A percentile compares a stretch with the other conserved stretches of the same genome.
Conservation (phyloP, 2,113 vertebrate species). For the Corapipo altera region DNA sequence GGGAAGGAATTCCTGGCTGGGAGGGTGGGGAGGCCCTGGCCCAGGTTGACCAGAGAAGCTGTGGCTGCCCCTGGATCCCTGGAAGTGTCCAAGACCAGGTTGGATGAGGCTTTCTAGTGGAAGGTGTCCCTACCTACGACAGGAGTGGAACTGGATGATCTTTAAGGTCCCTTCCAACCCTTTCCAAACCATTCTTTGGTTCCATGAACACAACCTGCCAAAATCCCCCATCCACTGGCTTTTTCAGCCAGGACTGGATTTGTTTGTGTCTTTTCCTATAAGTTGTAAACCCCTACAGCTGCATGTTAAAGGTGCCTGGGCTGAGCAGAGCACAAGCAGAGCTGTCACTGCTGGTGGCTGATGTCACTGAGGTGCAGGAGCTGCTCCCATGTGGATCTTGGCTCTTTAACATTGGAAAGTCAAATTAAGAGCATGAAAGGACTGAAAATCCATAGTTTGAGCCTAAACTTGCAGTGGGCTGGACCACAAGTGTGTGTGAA, state of each 20-base stretch:
- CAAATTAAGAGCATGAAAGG: background rate
- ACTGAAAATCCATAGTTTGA: background rate
- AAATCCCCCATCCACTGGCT: background rate
- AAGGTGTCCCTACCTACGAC: background rate
- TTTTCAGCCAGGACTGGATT: background rate
- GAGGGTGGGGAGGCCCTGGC: too few species aligned
- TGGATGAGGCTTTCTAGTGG: background rate
- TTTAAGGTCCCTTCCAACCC: too few species aligned
- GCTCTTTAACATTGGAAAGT: background rate
- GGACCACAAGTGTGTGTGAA: fast-evolving
- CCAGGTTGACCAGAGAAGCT: too few species aligned
- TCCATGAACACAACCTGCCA: background rate
- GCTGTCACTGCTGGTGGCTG: background rate
- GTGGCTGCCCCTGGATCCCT: too few species aligned
- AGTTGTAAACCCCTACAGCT: background rate
- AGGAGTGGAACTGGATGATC: background rate
- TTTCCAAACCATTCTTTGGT: too few species aligned
- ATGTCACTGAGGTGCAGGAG: background rate
- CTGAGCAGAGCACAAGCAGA: background rate
- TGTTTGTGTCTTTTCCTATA: background rate
- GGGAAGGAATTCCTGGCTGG: background rate
- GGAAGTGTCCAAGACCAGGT: too few species aligned
- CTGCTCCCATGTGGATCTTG: fast-evolving
- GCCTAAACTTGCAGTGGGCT: background rate
- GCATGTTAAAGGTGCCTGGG: background rate